phyloP scores from a whole-genome alignment of 2,113 vertebrate genomes.

The Rhinolophus sinicus region DNA sequence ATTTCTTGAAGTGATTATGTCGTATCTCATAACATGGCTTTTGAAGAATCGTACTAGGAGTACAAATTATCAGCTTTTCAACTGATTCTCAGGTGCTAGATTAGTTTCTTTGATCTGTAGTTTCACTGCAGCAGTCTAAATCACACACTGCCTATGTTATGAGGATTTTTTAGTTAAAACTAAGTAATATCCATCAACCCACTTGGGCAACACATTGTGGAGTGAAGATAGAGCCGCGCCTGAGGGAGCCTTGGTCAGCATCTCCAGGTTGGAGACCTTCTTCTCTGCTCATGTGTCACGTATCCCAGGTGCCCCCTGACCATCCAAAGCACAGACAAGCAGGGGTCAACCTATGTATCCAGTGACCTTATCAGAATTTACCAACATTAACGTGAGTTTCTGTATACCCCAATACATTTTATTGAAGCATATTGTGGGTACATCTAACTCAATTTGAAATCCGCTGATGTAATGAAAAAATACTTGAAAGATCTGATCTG shows the following conservation, averaged over 20 bases:
- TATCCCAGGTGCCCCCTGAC: neutral
- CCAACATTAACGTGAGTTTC: neutral
- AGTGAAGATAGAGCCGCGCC: no score
- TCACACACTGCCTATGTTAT: neutral
- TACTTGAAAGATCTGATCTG: neutral
- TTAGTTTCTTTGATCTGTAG: neutral
- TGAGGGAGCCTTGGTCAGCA: fast-evolving
- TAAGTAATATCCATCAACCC: neutral
- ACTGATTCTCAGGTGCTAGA: neutral
- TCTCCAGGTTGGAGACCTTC: neutral
- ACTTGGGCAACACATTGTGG: no score
- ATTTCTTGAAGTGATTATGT: neutral
- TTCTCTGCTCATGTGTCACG: neutral
- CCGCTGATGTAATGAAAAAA: neutral
- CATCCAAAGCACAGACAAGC: neutral
- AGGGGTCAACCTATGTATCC: neutral
- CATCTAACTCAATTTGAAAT: neutral
- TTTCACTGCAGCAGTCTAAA: neutral
- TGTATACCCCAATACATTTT: no score
- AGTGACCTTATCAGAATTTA: neutral
- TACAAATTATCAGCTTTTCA: neutral
- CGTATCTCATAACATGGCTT: neutral
- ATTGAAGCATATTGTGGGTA: neutral
- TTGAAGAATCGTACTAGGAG: neutral
- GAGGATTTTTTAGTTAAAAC: neutral